phyloP scores from a whole-genome alignment of 2,888 invertebrate species.

The Eupithecia vulgata region DNA sequence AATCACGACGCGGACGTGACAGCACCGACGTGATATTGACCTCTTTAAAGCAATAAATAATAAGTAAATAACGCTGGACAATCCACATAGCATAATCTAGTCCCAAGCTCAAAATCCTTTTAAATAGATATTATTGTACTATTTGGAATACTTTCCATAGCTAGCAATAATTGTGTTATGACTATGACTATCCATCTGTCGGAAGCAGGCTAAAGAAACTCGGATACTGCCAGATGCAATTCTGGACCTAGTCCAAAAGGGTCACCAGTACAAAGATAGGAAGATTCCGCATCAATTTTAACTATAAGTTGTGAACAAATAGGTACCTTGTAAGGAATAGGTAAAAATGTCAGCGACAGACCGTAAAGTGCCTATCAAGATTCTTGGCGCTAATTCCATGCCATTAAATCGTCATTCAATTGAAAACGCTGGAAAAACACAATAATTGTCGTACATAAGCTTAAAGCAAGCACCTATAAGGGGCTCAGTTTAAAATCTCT shows the following conservation, averaged over 20 bases:
- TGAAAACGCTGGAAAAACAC: conserved; percentile 13
- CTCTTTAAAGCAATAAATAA: neutral
- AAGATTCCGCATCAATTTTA: conserved; percentile 5
- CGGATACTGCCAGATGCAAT: conserved; percentile 13
- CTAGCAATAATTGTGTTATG: conserved; percentile 8
- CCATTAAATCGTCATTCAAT: conserved; percentile 7
- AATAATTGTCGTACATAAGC: conserved; percentile 35
- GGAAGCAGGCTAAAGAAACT: conserved; percentile 5
- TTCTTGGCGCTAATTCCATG: conserved; percentile 3
- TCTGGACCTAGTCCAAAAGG: conserved; percentile 20
- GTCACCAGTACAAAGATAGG: conserved; percentile 9
- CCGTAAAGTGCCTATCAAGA: conserved; percentile 1
- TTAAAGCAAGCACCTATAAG: conserved; percentile 31
- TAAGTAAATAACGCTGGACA: neutral
- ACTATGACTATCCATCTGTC: conserved; percentile 8
- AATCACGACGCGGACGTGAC: neutral
- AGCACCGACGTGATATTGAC: neutral
- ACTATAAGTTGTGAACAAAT: neutral
- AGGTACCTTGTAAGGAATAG: neutral
- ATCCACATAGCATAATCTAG: too few species aligned
- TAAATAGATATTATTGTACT: neutral
- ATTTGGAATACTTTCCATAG: neutral
- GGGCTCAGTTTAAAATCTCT: conserved; percentile 44
- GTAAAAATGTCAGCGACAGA: neutral
- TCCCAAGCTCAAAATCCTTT: neutral